phyloP scores from a whole-genome alignment of 2,797 vertebrate species.

The Dermochelys coriacea region DNA sequence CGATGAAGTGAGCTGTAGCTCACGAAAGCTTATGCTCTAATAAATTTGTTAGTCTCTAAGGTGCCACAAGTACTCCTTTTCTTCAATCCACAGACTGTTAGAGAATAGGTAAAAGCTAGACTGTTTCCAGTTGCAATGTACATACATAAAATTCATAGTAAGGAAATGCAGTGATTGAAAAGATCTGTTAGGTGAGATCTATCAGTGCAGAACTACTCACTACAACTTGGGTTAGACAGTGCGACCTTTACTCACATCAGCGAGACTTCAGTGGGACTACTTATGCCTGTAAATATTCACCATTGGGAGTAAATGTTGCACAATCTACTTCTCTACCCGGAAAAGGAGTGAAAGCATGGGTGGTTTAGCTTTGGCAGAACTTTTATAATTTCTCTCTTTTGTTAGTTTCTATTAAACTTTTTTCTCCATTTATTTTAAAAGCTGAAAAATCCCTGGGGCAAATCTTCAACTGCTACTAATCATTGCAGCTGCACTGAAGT shows the following conservation, averaged over 20 bases:
- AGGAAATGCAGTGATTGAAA: neutral
- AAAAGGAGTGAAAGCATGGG: neutral
- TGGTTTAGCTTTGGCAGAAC: neutral
- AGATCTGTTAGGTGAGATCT: neutral
- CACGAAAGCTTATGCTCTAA: too few relatives aligned
- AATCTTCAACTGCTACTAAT: neutral
- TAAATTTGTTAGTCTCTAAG: too few relatives aligned
- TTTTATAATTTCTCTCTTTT: neutral
- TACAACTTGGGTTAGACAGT: neutral
- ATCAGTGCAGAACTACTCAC: neutral
- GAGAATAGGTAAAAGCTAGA: neutral
- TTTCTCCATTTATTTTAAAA: neutral
- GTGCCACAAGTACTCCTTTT: too few relatives aligned
- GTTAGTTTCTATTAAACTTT: neutral
- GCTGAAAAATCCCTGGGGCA: neutral
- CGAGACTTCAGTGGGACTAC: neutral
- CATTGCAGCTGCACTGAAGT: neutral
- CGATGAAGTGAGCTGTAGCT: too few relatives aligned
- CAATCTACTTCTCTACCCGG: neutral
- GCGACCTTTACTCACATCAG: neutral
- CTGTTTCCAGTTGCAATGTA: neutral
- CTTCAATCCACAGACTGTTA: neutral
- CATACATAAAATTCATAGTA: neutral
- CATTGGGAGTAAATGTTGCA: constrained; percentile 7
- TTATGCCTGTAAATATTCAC: neutral